Evolutionary conservation across 2,113 vertebrate genomes (phyloP), one percentile per base, ranked within the genome.

Genomic region (Nansenia antarctica): DNA sequence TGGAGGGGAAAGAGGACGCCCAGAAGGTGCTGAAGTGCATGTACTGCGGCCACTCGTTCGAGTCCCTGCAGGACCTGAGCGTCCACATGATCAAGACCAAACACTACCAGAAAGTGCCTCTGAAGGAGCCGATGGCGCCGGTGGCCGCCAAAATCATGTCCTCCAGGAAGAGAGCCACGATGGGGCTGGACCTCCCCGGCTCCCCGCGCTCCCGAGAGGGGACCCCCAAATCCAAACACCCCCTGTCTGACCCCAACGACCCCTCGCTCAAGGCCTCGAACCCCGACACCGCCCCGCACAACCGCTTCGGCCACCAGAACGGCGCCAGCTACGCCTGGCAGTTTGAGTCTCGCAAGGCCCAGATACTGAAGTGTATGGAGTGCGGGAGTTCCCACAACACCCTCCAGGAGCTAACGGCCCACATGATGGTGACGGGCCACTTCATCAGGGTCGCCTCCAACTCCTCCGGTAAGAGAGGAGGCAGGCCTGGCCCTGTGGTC

Each of bases 101-200:
- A 95, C 98, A 99, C 91, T 99, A 99, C 93, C 98, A 99, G 91
- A 99, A 99, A 96, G 98, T 99, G 95, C 98, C 98, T 96, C 95
- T 99, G 82, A 98, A 98, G 91, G 98, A 99, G 85, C 96, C 97
- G 8, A 94, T 98, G 92, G 94, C 95, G 22, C 94, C 96, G 0
- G 91, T 99, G 61, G 89, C 96, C 77, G 92, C 95, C 83, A 99
- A 98, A 92, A 95, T 96, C 65, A 89, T 97, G 68, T 94, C 96
- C 18, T 87, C 94, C 3, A 95, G 94, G 77, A 99, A 97, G 92
- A 95, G 94, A 79, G 88, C 91, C 0, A 91, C 94, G 0, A 80
- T 96, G 60, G 96, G 98, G 15, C 89, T 97, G 81, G 94, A 98
- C 63, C 89, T 96, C 54, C 92, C 94, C 35, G 93, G 94, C 77